A percentile compares a stretch with the other conserved stretches of the same genome.
Evolutionary conservation across 2,113 vertebrate genomes (phyloP).

Genomic region (Apistogramma diplotaenia): DNA sequence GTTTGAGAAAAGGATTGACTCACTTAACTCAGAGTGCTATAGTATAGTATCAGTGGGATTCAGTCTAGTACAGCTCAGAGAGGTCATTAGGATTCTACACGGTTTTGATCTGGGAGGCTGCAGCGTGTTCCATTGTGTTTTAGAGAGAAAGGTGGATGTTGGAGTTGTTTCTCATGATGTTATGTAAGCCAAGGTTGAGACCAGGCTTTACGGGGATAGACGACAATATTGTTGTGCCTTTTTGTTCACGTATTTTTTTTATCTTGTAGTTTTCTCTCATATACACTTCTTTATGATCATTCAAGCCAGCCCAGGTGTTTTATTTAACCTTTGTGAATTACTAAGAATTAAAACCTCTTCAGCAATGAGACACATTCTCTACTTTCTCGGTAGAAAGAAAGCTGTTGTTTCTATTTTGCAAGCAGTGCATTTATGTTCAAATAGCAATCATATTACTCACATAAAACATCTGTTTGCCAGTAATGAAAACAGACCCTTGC

Average conservation of each 20-base stretch:
- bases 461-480: slow-evolving; percentile 51
- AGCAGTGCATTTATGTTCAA: not conserved
- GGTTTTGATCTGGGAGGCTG: slow-evolving; percentile 25
- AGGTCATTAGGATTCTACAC: slow-evolving; percentile 53
- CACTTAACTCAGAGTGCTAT: slow-evolving; percentile 3
- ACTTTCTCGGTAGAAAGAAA: not conserved
- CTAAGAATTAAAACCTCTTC: not conserved
- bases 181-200: slow-evolving; percentile 42
- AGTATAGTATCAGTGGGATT: slow-evolving; percentile 31
- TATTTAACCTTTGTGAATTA: not conserved
- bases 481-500: slow-evolving; percentile 51
- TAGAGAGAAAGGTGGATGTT: slow-evolving; percentile 29
- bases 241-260: not conserved
- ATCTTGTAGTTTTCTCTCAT: not conserved
- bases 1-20: slow-evolving; percentile 22
- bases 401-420: not conserved
- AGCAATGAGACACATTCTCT: not conserved
- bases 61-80: slow-evolving; percentile 23
- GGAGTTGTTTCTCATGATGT: slow-evolving; percentile 41
- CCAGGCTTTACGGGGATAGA: slow-evolving; percentile 23
- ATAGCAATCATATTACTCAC: not conserved
- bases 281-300: not conserved
- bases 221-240: not conserved
- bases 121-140: slow-evolving; percentile 26
- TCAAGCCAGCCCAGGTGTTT: not conserved